These are phyloP conservation scores for Parnassius glacialis DNA, from an alignment of 2,888 invertebrate species.

Conservation along the genomic window DNA sequence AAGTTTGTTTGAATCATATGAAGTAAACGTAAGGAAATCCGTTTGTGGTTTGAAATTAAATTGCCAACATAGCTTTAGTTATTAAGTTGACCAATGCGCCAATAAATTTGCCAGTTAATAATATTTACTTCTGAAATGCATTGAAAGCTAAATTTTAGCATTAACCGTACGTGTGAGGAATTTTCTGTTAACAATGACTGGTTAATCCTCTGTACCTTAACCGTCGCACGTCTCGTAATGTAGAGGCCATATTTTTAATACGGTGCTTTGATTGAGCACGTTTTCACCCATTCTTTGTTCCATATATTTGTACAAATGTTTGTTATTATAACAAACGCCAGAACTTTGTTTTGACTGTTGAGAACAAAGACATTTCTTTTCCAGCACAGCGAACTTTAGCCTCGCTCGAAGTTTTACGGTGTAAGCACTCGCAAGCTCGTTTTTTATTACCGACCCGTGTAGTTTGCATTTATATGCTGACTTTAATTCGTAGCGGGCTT, in stretches of 20 bases:
- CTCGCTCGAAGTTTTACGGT: conserved; percentile 63
- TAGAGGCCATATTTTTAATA: conserved; percentile 51
- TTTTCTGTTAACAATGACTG: conserved; percentile 60
- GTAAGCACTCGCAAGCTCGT: conserved; percentile 47
- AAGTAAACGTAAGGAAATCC: conserved; percentile 14
- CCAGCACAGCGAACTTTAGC: conserved; percentile 52
- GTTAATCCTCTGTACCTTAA: conserved; percentile 59
- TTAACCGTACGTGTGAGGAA: conserved; percentile 22
- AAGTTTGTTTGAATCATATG: conserved; percentile 16
- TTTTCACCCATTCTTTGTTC: conserved; percentile 42
- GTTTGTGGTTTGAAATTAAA: conserved; percentile 32
- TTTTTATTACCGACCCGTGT: conserved; percentile 50
- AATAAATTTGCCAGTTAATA: conserved; percentile 20
- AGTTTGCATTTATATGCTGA: conserved; percentile 49
- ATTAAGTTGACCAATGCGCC: conserved; percentile 27
- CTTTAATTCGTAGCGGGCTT: conserved; percentile 38
- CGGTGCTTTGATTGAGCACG: conserved; percentile 64
- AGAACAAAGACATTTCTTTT: conserved; percentile 71
- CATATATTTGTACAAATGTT: conserved; percentile 43
- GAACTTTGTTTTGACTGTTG: conserved; percentile 72
- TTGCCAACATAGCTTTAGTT: conserved; percentile 29
- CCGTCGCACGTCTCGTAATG: conserved; percentile 56
- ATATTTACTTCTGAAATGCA: conserved; percentile 26
- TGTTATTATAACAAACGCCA: conserved; percentile 72
- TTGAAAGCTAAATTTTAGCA: conserved; percentile 21